phyloP scores from a whole-genome alignment of 2,113 vertebrate species.

The Myotis lucifugus region DNA sequence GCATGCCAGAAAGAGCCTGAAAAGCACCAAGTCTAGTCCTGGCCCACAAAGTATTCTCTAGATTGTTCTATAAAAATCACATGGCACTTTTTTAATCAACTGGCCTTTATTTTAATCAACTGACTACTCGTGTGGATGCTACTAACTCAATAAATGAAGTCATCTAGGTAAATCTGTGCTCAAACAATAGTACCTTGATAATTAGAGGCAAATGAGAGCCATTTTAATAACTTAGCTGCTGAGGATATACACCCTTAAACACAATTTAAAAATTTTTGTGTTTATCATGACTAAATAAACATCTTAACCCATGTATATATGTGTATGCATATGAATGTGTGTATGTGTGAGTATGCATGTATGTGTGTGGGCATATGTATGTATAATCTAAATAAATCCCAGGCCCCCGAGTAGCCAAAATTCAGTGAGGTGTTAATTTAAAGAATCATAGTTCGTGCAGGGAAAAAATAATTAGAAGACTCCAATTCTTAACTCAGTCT shows the following conservation, averaged over 20 bases:
- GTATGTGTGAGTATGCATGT: neutral
- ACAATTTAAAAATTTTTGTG: neutral
- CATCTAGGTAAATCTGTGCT: neutral
- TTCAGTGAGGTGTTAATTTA: slow-evolving; percentile 46
- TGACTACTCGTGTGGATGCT: neutral
- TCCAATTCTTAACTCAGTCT: slow-evolving; percentile 6
- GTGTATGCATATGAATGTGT: neutral
- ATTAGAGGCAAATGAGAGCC: neutral
- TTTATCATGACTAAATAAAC: neutral
- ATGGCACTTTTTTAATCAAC: neutral
- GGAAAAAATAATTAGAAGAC: slow-evolving; percentile 57
- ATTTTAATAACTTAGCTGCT: neutral
- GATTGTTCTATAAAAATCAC: neutral
- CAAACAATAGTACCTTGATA: neutral
- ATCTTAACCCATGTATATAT: neutral
- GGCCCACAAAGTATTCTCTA: neutral
- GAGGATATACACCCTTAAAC: neutral
- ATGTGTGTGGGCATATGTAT: neutral
- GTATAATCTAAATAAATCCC: slow-evolving; percentile 1
- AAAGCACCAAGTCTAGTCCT: neutral
- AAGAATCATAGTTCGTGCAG: slow-evolving; percentile 30
- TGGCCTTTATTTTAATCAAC: neutral
- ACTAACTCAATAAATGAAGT: neutral
- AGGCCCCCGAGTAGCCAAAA: neutral
- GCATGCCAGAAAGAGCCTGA: neutral